Percentiles rank a stretch among this genome's conserved stretches.
These are phyloP conservation scores for Tympanuchus pallidicinctus DNA, from an alignment of 2,113 vertebrate species.

Conservation along the genomic window DNA sequence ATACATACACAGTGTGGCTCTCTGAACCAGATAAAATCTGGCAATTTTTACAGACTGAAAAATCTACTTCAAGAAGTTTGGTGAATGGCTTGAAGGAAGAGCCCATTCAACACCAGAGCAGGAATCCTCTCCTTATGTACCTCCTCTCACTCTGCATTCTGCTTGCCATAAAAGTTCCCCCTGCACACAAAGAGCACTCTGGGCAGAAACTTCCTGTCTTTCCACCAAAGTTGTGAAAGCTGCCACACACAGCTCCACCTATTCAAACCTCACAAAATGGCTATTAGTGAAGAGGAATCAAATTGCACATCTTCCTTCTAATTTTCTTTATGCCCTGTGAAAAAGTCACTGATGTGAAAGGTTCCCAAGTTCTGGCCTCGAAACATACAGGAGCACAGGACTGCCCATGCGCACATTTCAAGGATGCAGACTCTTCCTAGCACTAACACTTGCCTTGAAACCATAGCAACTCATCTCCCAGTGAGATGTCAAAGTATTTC, in stretches of 20 bases:
- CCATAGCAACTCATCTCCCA: conserved; percentile 74
- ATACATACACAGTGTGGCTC: background rate
- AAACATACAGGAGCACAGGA: conserved; percentile 44
- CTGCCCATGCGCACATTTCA: background rate
- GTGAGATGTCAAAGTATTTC: conserved; percentile 76
- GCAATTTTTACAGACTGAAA: background rate
- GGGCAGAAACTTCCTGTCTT: background rate
- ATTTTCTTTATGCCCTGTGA: background rate
- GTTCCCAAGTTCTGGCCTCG: background rate
- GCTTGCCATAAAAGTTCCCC: background rate
- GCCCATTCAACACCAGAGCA: background rate
- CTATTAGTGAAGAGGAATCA: background rate
- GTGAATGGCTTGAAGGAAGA: background rate
- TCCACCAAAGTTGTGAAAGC: background rate
- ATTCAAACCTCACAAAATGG: background rate
- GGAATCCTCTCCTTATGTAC: background rate
- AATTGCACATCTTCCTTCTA: background rate
- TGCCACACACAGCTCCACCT: background rate
- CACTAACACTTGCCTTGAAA: conserved; percentile 69
- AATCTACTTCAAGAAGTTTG: background rate
- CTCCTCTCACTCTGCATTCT: background rate
- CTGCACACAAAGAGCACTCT: fast-evolving
- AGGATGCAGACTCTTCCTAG: background rate
- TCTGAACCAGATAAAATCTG: background rate
- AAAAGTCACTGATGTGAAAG: background rate